Conservation (phyloP, 2,113 vertebrate species). For the Pterocles orientalis region DNA sequence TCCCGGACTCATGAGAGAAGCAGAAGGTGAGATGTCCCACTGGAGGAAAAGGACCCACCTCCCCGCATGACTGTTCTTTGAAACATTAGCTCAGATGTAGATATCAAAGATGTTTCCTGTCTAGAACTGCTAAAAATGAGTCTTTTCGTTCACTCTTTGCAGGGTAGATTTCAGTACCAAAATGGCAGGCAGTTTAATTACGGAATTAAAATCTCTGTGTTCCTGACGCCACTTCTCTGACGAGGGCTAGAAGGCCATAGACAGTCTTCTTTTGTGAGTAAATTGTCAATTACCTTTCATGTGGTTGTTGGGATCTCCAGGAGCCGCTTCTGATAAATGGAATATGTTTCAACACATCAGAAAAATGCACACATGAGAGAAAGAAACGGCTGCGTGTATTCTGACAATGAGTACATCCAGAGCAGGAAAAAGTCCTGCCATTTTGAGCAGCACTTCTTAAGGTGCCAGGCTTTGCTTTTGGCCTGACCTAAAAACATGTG, state of each 20-base stretch:
- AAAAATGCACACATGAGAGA: not conserved
- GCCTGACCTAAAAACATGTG: not conserved
- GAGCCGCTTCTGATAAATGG: not conserved
- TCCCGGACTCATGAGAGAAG: not conserved
- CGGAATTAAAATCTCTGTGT: not conserved
- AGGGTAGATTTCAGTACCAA: not conserved
- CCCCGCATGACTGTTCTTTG: not conserved
- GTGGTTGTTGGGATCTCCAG: not conserved
- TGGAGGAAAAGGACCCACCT: not conserved
- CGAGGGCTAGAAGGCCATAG: not conserved
- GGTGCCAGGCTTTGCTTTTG: not conserved
- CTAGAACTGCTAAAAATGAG: not conserved
- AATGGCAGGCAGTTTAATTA: not conserved
- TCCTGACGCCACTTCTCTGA: not conserved
- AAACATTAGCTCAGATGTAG: not conserved
- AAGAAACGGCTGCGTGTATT: not conserved
- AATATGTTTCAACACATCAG: not conserved
- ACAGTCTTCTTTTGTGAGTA: not conserved
- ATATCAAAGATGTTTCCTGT: not conserved
- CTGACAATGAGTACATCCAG: fast-evolving
- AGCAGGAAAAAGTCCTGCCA: not conserved
- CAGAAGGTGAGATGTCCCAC: not conserved
- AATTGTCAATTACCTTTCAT: not conserved
- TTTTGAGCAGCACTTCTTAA: not conserved
- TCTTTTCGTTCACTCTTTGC: not conserved